These are phyloP conservation scores for Amphipoea oculea DNA, from an alignment of 2,888 invertebrate genomes.

Conservation along the genomic window DNA sequence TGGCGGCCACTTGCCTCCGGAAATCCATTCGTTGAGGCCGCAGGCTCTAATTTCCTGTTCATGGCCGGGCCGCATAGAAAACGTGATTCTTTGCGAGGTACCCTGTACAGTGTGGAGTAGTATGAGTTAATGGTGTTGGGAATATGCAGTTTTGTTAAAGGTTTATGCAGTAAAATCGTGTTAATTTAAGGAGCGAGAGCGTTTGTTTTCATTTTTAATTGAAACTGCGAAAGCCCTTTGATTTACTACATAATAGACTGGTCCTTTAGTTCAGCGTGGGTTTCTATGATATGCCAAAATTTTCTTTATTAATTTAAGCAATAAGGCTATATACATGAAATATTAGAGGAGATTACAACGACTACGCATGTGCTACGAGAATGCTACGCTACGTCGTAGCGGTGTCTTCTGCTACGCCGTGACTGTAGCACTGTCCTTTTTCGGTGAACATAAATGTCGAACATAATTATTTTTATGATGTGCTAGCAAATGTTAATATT, in stretches of 20 bases:
- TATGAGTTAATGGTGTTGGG: conserved; percentile 33
- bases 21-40: conserved; percentile 78
- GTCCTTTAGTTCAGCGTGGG: background rate
- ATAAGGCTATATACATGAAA: background rate
- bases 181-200: background rate
- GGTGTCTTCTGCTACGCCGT: background rate
- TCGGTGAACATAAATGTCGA: background rate
- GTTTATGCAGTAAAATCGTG: background rate
- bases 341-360: background rate
- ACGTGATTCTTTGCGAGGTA: conserved; percentile 63
- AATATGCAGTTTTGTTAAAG: conserved; percentile 44
- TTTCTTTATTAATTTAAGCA: background rate
- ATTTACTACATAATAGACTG: background rate
- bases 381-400: conserved; percentile 11
- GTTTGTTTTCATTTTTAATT: background rate
- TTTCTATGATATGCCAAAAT: background rate
- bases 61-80: conserved; percentile 70
- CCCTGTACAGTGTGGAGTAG: conserved; percentile 22
- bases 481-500: background rate
- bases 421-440: background rate
- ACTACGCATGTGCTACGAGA: conserved; percentile 8
- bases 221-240: background rate
- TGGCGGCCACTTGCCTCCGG: conserved; percentile 71
- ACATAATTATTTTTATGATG: background rate
- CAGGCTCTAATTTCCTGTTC: conserved; percentile 81